Conservation (phyloP, 2,888 invertebrate genomes). For the Stenodema calcarata region DNA sequence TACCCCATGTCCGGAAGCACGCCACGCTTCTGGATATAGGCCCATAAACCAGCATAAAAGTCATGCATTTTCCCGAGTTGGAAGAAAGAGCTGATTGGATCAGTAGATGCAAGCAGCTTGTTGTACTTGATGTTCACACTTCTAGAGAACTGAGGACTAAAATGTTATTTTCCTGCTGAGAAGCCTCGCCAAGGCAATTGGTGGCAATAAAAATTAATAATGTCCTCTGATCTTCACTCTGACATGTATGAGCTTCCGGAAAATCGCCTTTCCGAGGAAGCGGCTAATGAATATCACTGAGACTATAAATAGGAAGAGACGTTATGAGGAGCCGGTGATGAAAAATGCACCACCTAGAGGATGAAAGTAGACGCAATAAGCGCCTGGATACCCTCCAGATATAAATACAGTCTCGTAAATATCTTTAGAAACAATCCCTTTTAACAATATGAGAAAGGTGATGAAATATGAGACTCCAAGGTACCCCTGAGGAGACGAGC, state of each 20-base stretch:
- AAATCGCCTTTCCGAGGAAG: not conserved
- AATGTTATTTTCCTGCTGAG: too few relatives aligned
- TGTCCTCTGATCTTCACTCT: not conserved
- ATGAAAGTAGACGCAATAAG: conserved; percentile 1
- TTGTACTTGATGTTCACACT: too few relatives aligned
- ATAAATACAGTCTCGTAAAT: conserved; percentile 31
- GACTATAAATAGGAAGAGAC: not conserved
- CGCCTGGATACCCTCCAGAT: not conserved
- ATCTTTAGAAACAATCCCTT: conserved; percentile 35
- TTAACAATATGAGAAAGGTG: conserved; percentile 35
- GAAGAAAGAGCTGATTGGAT: too few relatives aligned
- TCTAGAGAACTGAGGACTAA: too few relatives aligned
- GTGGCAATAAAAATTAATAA: too few relatives aligned
- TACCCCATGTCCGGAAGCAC: too few relatives aligned
- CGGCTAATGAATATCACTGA: not conserved
- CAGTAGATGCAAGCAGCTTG: too few relatives aligned
- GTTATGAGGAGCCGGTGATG: not conserved
- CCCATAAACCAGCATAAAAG: too few relatives aligned
- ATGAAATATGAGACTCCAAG: conserved; percentile 11
- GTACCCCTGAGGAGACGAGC: not conserved
- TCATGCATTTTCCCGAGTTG: too few relatives aligned
- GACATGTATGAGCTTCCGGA: not conserved
- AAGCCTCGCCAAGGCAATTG: too few relatives aligned
- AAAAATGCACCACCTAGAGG: not conserved
- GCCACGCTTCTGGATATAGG: too few relatives aligned